A percentile compares a stretch with the other conserved stretches of the same genome.
Conservation (phyloP, 2,888 invertebrate genomes). For the Ormyrus rosae region DNA sequence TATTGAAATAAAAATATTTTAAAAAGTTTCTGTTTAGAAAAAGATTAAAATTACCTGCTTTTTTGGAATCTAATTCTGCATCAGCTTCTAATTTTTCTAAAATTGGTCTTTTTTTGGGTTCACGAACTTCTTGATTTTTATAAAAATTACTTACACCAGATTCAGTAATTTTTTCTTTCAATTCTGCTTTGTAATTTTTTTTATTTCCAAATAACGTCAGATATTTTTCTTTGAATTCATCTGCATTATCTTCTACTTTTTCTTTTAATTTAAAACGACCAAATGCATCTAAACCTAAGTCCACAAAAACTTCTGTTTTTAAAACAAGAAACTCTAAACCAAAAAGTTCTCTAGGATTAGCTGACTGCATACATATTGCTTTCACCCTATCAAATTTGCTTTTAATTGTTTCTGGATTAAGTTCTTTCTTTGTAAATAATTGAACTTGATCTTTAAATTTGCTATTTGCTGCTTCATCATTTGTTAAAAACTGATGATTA, state of each 20-base stretch:
- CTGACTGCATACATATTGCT: constrained; percentile 72
- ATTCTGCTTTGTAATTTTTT: constrained; percentile 64
- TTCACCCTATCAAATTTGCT: constrained; percentile 71
- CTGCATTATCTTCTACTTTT: constrained; percentile 49
- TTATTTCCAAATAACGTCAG: constrained; percentile 60
- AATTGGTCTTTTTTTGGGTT: constrained; percentile 63
- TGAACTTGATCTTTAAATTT: constrained; percentile 72
- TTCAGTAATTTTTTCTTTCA: constrained; percentile 65
- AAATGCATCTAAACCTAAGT: constrained; percentile 68
- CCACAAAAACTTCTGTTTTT: constrained; percentile 68
- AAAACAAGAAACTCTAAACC: constrained; percentile 68
- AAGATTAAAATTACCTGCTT: constrained; percentile 31
- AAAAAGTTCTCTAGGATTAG: constrained; percentile 70
- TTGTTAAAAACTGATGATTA: constrained; percentile 70
- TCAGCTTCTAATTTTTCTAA: constrained; percentile 65
- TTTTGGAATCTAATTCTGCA: constrained; percentile 60
- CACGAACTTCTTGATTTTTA: constrained; percentile 63
- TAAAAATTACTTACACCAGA: constrained; percentile 61
- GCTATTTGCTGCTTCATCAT: constrained; percentile 70
- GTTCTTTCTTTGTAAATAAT: constrained; percentile 70
- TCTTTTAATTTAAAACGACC: constrained; percentile 70
- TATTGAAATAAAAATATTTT: constrained; percentile 6
- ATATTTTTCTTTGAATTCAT: constrained; percentile 68
- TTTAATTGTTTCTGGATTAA: constrained; percentile 67
- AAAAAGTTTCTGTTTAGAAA: neutral